These are phyloP conservation scores for Montipora capricornis DNA, from an alignment of 64 coral and sea anemone genomes.

Conservation along the genomic window DNA sequence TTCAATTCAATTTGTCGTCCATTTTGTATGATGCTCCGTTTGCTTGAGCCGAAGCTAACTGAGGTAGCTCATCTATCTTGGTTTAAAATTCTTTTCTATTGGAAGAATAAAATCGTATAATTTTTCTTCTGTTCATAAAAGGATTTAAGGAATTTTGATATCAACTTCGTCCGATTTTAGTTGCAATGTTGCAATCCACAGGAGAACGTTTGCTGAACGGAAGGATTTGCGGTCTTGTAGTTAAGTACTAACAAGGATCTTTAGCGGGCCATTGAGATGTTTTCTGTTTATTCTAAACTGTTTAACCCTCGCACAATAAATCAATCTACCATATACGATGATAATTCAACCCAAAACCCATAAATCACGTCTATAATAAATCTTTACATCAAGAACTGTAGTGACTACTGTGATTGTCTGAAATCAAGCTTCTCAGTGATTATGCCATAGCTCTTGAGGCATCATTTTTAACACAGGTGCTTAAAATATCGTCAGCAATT, in stretches of 20 bases:
- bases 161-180: too few species aligned
- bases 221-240: conserved; percentile 20
- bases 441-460: neutral
- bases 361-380: conserved; percentile 20
- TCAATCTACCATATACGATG: neutral
- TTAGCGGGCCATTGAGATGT: neutral
- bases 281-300: neutral
- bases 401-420: neutral
- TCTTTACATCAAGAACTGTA: neutral
- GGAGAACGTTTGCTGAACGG: neutral
- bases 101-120: neutral
- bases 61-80: neutral
- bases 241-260: conserved; percentile 3
- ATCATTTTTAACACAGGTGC: neutral
- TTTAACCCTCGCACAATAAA: neutral
- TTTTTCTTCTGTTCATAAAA: neutral
- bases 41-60: neutral
- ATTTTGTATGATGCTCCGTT: neutral
- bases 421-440: neutral
- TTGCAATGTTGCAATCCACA: neutral
- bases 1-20: neutral
- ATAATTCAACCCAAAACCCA: conserved; percentile 24
- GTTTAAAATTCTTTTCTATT: neutral
- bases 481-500: neutral
- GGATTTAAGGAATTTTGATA: too few species aligned